These are phyloP conservation scores for Prionailurus bengalensis DNA, from an alignment of 2,113 vertebrate species.

Conservation along the genomic window DNA sequence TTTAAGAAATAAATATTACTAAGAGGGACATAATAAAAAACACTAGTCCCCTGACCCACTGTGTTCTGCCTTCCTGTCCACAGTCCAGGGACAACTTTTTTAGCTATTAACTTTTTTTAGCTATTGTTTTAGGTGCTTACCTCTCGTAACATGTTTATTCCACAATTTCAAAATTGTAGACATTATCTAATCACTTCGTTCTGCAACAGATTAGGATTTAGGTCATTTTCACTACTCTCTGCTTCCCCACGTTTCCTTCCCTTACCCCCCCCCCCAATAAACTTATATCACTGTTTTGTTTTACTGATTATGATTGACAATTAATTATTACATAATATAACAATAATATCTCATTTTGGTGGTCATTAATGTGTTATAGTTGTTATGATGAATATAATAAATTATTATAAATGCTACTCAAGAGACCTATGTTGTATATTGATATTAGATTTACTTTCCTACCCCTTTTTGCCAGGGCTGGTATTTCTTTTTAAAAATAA, in stretches of 20 bases:
- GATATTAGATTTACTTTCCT: not conserved
- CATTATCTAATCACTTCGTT: not conserved
- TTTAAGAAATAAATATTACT: slow-evolving; percentile 3
- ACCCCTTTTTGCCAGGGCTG: not conserved
- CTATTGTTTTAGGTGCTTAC: not conserved
- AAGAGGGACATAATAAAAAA: slow-evolving; percentile 3
- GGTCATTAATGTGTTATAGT: not conserved
- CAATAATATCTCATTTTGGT: not conserved
- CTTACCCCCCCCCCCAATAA: not conserved
- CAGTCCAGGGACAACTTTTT: not conserved
- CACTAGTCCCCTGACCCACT: not conserved
- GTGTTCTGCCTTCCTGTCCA: not conserved
- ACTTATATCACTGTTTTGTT: not conserved
- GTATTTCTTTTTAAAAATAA: not conserved
- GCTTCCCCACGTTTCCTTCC: not conserved
- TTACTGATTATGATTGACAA: not conserved
- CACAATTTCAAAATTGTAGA: not conserved
- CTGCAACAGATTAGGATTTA: not conserved
- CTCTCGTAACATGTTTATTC: not conserved
- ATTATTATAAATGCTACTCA: not conserved
- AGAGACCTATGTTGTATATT: not conserved
- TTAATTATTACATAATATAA: slow-evolving; percentile 10
- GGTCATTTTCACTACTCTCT: not conserved
- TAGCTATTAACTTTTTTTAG: not conserved
- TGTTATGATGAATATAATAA: not conserved